These are phyloP conservation scores for Streblospio benedicti DNA, from an alignment of 1,140 invertebrate species.

Conservation along the genomic window DNA sequence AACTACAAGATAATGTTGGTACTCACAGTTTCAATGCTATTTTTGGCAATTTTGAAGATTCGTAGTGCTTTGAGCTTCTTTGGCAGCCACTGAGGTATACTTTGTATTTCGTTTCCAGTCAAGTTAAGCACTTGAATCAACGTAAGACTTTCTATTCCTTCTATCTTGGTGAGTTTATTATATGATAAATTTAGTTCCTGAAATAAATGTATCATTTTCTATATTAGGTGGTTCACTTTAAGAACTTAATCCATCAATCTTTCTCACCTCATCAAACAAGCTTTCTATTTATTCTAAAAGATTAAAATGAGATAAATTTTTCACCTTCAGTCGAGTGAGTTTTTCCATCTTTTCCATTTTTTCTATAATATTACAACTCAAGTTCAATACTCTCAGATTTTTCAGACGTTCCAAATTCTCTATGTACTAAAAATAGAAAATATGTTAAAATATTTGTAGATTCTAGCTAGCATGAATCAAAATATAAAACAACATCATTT, in stretches of 20 bases:
- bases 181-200: constrained; percentile 35
- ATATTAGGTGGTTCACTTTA: too few species aligned
- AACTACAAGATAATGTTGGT: neutral
- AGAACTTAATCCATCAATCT: too few species aligned
- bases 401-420: constrained; percentile 38
- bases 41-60: constrained; percentile 35
- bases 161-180: constrained; percentile 36
- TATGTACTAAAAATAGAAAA: constrained; percentile 33
- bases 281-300: too few species aligned
- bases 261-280: too few species aligned
- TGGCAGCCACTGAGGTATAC: constrained; percentile 37
- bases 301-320: constrained; percentile 36
- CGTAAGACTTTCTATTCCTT: constrained; percentile 36
- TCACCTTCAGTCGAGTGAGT: constrained; percentile 32
- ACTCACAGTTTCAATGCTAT: constrained; percentile 15
- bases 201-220: too few species aligned
- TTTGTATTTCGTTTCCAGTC: constrained; percentile 36
- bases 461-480: too few species aligned
- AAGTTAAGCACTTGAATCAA: constrained; percentile 36
- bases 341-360: constrained; percentile 41
- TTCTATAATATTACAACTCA: constrained; percentile 41
- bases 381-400: constrained; percentile 31
- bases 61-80: constrained; percentile 36
- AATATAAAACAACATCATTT: too few species aligned
- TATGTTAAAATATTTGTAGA: too few species aligned